phyloP scores from a whole-genome alignment of 2,113 vertebrate genomes.

The Bufo bufo region DNA sequence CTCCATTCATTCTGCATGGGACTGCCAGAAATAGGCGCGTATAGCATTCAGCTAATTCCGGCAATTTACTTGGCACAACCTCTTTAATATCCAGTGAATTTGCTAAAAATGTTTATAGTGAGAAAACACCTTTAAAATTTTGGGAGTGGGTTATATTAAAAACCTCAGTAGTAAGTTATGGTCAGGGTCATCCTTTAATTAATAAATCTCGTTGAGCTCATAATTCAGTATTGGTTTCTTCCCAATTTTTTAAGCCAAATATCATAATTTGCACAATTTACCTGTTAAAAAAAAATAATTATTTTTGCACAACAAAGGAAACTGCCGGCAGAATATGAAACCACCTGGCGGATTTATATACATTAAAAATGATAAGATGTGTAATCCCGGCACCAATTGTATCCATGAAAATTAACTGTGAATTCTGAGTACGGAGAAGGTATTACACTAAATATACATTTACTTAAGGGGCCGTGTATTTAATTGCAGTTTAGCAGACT shows the following conservation, averaged over 20 bases:
- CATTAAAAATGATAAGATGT: not conserved
- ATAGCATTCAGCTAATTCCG: no score
- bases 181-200: not conserved
- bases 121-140: no score
- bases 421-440: not conserved
- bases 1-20: no score
- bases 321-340: not conserved
- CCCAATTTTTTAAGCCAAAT: not conserved
- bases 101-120: not conserved
- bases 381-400: not conserved
- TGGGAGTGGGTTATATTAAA: no score
- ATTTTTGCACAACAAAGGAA: no score
- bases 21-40: no score
- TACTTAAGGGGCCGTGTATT: not conserved
- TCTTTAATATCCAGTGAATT: no score
- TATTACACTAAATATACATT: slow-evolving; percentile 1
- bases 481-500: slow-evolving; percentile 3
- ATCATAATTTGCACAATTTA: not conserved
- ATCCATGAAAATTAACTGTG: not conserved
- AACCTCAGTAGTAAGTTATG: not conserved
- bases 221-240: not conserved
- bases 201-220: not conserved
- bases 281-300: not conserved
- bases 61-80: no score
- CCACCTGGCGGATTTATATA: slow-evolving; percentile 11